Evolutionary conservation across 2,888 invertebrate genomes (phyloP), one percentile per base, ranked within the genome.

Genomic region (Drosophila tanythrix): DNA sequence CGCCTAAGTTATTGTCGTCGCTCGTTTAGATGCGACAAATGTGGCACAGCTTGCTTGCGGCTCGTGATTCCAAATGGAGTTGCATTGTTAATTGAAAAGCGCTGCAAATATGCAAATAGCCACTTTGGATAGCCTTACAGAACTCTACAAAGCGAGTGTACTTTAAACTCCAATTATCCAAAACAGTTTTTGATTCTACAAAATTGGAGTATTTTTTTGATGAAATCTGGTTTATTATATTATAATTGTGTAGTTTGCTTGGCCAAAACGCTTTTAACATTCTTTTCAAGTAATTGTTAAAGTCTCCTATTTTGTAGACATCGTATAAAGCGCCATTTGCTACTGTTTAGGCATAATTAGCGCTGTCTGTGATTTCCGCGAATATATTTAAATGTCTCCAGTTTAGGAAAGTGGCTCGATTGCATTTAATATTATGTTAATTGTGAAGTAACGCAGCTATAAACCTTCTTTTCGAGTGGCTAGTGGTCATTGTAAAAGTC

Each of bases 21-120:
- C 63, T 70, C 60, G 66, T 70, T 79, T 76, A 79, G 79, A 74
- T 77, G 86, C 81, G 76, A 83, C 85, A 77, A 81, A 77, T 77
- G 79, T 75, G 72, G 71, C 79, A 66, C 85, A 75, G 68, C 77
- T 84, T 64, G 75, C 60, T 62, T 55, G 60, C 25, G 40, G 55
- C 40, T 53, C 69, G 57, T 73, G 52, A 58, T 55, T 52, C 55
- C 52, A 48, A 48, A 62, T 66, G 53, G 43, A 58, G 40, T 60
- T 33, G 52, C 51, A 53, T 56, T 65, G 60, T 46, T 50, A 40
- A 57, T 43, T 68, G 36, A 33, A 46, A 46, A 36, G 38, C 69
- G 18, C 18, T 25, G 25, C 18, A 56, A 53, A 31, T 25, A 52
- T 33, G 33, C 21, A 11, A 56, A 51, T 62, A 33, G 25, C 11